Base-by-base conservation (phyloP, 2,113 vertebrate genomes). In the Indri indri region DNA sequence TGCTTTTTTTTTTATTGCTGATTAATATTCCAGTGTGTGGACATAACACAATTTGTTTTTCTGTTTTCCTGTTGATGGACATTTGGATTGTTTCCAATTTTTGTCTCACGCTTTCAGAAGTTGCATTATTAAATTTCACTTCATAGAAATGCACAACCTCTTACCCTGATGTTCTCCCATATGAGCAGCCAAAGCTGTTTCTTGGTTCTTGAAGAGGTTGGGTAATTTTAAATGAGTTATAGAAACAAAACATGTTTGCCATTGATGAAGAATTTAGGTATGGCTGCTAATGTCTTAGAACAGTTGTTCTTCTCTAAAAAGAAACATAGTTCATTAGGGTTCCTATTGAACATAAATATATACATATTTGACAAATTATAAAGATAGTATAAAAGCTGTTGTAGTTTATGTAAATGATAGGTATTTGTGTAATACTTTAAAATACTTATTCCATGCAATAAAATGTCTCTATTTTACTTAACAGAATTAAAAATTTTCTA, bases 141-240 rank as follows among this genome's bases (percentile, higher is more conserved):
- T 90, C 30, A 77, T 45, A 50, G 85, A 95, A 86, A 65, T 76
- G 42, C 10, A 59, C 3, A 34, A 32, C 11, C 37, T 79, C n/a
- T 84, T 57, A 91, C 37, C 23, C 14, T 20, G 23, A 63, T 91
- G 5, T 86, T 95, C 61, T 95, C 70, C n/a, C n/a, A 83, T 54
- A 1, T 88, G 23, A 40, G 59, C 37, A 90, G n/a, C 23, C 74
- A 81, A 89, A 32, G 20, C n/a, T 96, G 2, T 92, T 66, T 85
- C 73, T 83, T 93, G 32, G 20, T 91, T 96, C 16, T 77, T 93
- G 45, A 94, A 74, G 50, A 94, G 50, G 20, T 17, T 73, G 65
- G 45, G 34, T 94, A 82, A 85, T 97, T 98, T 94, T 81, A 94
- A 90, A 82, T 73, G 59, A 81, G n/a, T 96, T 34, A 68, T 88